A percentile compares a stretch with the other conserved stretches of the same genome.
These are phyloP conservation scores for Mamestra configurata DNA, from an alignment of 1,140 invertebrate species.

Conservation along the genomic window DNA sequence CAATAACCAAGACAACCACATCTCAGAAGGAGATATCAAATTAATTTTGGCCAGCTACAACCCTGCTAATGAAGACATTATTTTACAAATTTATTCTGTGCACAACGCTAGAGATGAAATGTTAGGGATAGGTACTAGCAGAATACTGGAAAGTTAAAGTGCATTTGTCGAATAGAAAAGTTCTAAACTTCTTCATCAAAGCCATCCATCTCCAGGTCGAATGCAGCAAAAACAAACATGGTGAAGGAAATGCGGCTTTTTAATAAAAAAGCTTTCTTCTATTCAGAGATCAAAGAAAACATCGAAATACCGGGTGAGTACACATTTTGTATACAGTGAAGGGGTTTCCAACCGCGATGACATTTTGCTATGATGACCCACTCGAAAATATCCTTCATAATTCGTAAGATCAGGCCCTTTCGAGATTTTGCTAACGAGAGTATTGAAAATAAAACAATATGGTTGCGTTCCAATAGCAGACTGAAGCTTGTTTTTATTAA, in stretches of 20 bases:
- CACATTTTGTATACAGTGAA: too few relatives aligned
- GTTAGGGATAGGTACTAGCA: slow-evolving; percentile 76
- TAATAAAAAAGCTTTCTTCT: slow-evolving; percentile 76
- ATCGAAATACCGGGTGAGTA: slow-evolving; percentile 68
- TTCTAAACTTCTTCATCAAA: slow-evolving; percentile 77
- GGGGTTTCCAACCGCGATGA: too few relatives aligned
- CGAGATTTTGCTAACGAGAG: too few relatives aligned
- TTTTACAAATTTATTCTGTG: slow-evolving; percentile 63
- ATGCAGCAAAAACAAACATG: slow-evolving; percentile 77
- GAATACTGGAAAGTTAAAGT: slow-evolving; percentile 80
- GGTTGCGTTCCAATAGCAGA: too few relatives aligned
- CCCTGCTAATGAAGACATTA: slow-evolving; percentile 48
- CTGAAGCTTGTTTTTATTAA: too few relatives aligned
- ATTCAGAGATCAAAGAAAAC: slow-evolving; percentile 65
- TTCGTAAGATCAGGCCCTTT: too few relatives aligned
- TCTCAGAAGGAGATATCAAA: slow-evolving; percentile 70
- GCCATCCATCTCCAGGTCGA: slow-evolving; percentile 69
- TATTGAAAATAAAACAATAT: too few relatives aligned
- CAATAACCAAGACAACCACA: slow-evolving; percentile 13
- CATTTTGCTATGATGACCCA: too few relatives aligned
- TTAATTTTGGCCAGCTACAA: slow-evolving; percentile 65
- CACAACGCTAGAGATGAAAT: slow-evolving; percentile 76
- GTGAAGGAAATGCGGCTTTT: slow-evolving; percentile 73
- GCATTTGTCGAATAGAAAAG: slow-evolving; percentile 56
- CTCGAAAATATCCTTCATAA: too few relatives aligned